Percentiles rank a stretch among this genome's conserved stretches.
These are phyloP conservation scores for Toxonevra muliebris DNA, from an alignment of 2,888 invertebrate species.

Conservation along the genomic window DNA sequence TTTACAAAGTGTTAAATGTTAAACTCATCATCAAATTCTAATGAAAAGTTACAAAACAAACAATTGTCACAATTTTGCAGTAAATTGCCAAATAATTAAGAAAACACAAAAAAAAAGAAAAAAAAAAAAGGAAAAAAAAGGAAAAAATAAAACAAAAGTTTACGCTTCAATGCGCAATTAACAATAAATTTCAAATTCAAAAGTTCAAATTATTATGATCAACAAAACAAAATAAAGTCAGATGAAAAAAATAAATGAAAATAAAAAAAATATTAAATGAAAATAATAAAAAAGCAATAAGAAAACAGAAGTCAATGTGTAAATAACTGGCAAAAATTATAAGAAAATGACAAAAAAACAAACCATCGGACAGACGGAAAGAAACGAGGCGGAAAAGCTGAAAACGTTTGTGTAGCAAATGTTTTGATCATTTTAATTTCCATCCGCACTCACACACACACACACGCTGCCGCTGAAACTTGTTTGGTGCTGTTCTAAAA, in stretches of 20 bases:
- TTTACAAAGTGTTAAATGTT: background rate
- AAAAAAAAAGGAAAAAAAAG: background rate
- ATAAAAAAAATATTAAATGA: slow-evolving; percentile 1
- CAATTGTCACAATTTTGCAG: slow-evolving; percentile 8
- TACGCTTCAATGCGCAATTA: background rate
- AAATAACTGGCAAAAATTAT: too few species aligned
- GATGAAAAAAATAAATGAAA: background rate
- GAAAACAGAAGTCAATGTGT: background rate
- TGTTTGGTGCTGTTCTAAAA: background rate
- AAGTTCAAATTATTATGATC: background rate
- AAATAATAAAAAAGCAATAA: background rate
- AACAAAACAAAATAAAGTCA: background rate
- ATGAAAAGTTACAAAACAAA: slow-evolving; percentile 1
- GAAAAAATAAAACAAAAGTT: background rate
- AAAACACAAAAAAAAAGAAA: background rate
- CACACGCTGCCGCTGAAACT: too few species aligned
- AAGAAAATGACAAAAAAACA: too few species aligned
- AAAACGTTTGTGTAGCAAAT: too few species aligned
- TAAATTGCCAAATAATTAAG: slow-evolving; percentile 27
- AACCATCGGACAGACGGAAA: too few species aligned
- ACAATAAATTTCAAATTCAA: background rate
- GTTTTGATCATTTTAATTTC: too few species aligned
- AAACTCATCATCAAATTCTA: background rate
- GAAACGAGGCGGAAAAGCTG: too few species aligned
- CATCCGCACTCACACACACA: too few species aligned